Conservation (phyloP, 2,888 invertebrate species). For the Tinea pellionella region DNA sequence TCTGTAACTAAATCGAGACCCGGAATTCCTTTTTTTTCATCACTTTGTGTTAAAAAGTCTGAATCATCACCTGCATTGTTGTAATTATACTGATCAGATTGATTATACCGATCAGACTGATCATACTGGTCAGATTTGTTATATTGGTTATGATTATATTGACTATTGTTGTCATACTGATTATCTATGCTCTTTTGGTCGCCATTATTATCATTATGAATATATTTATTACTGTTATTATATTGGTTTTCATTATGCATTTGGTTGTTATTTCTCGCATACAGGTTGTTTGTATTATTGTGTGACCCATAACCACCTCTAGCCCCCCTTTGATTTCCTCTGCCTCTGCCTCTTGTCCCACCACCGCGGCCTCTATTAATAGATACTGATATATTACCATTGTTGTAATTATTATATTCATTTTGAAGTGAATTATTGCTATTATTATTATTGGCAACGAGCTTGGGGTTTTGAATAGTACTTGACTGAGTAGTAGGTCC, state of each 20-base stretch:
- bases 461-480: background rate
- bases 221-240: background rate
- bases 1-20: slow-evolving; percentile 77
- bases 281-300: slow-evolving; percentile 16
- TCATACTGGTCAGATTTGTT: slow-evolving; percentile 18
- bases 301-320: background rate
- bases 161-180: slow-evolving; percentile 20
- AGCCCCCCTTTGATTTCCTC: background rate
- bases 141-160: slow-evolving; percentile 23
- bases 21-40: slow-evolving; percentile 71
- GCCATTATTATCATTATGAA: background rate
- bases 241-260: background rate
- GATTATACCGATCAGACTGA: slow-evolving; percentile 30
- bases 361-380: background rate
- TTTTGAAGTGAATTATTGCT: background rate
- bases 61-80: slow-evolving; percentile 22
- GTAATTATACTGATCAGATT: slow-evolving; percentile 30
- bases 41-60: slow-evolving; percentile 39
- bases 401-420: background rate
- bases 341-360: background rate
- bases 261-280: slow-evolving; percentile 8
- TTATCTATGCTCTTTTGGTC: background rate
- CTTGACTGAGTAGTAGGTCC: no score
- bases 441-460: background rate
- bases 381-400: background rate